Evolutionary conservation across 2,113 vertebrate species (phyloP), one percentile per base, ranked within the genome.

Genomic region (Cyanoramphus novaezelandiae): DNA sequence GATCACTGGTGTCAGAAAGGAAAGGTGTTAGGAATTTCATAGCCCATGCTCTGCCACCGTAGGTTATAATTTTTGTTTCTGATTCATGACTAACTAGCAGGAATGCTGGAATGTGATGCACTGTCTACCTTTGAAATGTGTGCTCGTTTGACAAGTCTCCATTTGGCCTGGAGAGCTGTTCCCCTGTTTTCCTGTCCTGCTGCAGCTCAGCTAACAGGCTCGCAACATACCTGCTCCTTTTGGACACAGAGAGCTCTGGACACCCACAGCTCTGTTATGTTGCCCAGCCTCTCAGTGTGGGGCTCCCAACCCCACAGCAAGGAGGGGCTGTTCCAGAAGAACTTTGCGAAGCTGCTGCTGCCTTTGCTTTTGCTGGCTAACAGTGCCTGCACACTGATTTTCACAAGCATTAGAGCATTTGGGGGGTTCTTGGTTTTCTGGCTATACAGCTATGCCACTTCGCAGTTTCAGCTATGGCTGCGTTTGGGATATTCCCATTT

Each of bases 1-100:
- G 65, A 43, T 83, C 39, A 11, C 23, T 72, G 53, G 23, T 53
- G 57, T 79, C 70, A 71, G 63, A 74, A 82, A 75, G 46, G 37
- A 85, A 82, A 79, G 86, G 18, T 49, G 44, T 76, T 29, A 79
- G 39, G 62, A 82, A 85, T 80, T 86, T 52, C 3, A 2, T 35
- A 69, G 67, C 35, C 17, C 29, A 13, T 0, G 0, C 16, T 47
- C 31, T 62, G 50, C 20, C 13, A 8, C 5, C 1, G 0, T 37
- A 33, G 52, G 35, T 71, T 82, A 60, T 71, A 2, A 20, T 79
- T 90, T 82, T 82, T 53, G 25, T 88, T 93, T 90, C 74, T 64
- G 11, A n/a, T 55, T 93, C 62, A 25, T 82, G 69, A 74, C 27
- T 79, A 67, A 70, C 31, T 55, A 93, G 47, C 1, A 1, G 52